Evolutionary conservation across 2,888 invertebrate genomes (phyloP).

Genomic region (Drosophila meridionalis): DNA sequence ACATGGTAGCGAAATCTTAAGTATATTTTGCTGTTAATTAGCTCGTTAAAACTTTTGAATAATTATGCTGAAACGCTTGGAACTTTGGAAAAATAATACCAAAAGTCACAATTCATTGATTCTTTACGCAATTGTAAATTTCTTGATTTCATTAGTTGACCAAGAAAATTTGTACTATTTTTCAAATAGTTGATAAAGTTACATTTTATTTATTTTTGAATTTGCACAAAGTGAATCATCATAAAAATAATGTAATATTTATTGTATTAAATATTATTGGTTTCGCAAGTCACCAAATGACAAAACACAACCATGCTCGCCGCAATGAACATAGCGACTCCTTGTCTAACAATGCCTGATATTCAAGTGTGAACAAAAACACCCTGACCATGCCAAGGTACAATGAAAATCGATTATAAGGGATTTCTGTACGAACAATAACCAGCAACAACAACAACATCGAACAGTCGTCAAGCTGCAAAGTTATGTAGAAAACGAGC

Average conservation of each 20-base stretch:
- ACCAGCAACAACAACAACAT: constrained; percentile 25
- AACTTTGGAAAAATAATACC: background rate
- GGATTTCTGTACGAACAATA: constrained; percentile 41
- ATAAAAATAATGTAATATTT: constrained; percentile 18
- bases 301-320: background rate
- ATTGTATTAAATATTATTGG: background rate
- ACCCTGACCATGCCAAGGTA: constrained; percentile 13
- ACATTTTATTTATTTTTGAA: constrained; percentile 13
- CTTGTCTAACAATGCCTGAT: background rate
- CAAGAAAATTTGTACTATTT: background rate
- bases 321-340: constrained; percentile 3
- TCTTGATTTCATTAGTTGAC: background rate
- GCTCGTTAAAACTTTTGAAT: background rate
- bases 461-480: constrained; percentile 10
- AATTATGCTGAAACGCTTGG: too few relatives aligned
- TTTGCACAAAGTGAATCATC: background rate
- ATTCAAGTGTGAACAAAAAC: constrained; percentile 55
- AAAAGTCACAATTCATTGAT: background rate
- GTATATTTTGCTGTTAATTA: background rate
- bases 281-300: constrained; percentile 8
- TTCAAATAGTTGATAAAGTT: background rate
- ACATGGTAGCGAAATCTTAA: background rate
- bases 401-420: constrained; percentile 62
- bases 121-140: background rate
- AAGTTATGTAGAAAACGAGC: constrained; percentile 18